A percentile compares a stretch with the other conserved stretches of the same genome.
phyloP scores from a whole-genome alignment of 2,797 vertebrate species.

The Prionace glauca region DNA sequence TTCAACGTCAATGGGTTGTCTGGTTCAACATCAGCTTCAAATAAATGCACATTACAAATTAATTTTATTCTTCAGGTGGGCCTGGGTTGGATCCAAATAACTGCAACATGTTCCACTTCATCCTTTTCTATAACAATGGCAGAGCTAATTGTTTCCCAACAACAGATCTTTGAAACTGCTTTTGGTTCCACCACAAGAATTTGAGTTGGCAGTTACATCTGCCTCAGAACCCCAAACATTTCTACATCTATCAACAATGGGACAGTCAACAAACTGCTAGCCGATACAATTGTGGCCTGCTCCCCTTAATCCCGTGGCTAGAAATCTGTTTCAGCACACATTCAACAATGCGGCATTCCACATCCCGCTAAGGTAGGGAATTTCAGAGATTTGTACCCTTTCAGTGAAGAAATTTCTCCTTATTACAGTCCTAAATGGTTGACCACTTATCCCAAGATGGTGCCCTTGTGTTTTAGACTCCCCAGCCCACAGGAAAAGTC shows the following conservation, averaged over 20 bases:
- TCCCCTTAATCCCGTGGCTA: too few relatives aligned
- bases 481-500: too few relatives aligned
- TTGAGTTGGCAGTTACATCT: background rate
- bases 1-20: background rate
- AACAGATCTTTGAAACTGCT: background rate
- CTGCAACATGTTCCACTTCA: background rate
- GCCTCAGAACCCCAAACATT: background rate
- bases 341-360: too few relatives aligned
- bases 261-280: too few relatives aligned
- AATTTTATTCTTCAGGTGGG: background rate
- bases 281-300: too few relatives aligned
- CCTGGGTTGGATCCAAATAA: background rate
- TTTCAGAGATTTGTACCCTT: too few relatives aligned
- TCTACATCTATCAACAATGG: background rate
- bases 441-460: too few relatives aligned
- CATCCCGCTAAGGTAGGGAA: too few relatives aligned
- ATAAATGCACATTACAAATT: background rate
- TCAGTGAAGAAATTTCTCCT: too few relatives aligned
- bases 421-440: too few relatives aligned
- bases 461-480: too few relatives aligned
- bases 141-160: background rate
- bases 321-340: too few relatives aligned
- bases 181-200: background rate
- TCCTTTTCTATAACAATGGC: background rate
- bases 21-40: background rate